Evolutionary conservation across 2,888 invertebrate species (phyloP), one percentile per base, ranked within the genome.

Genomic region (Nymphalis polychloros): DNA sequence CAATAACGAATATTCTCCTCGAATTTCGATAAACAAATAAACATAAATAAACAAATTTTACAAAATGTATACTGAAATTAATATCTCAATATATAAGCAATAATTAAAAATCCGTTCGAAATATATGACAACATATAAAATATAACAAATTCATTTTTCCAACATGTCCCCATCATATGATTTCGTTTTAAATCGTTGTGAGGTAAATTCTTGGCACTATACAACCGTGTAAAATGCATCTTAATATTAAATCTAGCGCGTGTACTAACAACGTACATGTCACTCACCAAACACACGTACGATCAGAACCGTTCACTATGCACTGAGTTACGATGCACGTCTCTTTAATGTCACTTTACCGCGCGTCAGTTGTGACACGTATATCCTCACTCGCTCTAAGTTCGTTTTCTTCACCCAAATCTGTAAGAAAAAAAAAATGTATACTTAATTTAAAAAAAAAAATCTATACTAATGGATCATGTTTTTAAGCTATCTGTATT

Each of bases 321-420:
- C 63, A 64, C 55, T 57, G 41, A 74, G 75, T 84, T 94, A 97
- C 57, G 96, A 96, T 19, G 97, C 97, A 77, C 98, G 94, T 76
- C 98, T 93, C 83, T 97, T 97, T 78, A 98, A 95, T 27, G 96
- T 95, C 82, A 97, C 95, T 92, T 97, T 98, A 20, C 98, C 98
- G 77, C 97, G 95, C 72, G 96, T 96, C 76, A 98, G 88, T 83
- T 98, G 97, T 1, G 96, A 95, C 78, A 97, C 94, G 83, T 95
- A 97, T 83, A 98, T 97, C 84, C 96, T 94, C 23, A 97, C 94
- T 88, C 98, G 96, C 73, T 95, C 95, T 41, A 88, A 76, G 73
- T 90, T 92, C 1, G 95, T 94, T 86, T 97, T 97, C 82, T 98
- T 97, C 59, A 98, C 97, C 96, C 97, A 98, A 81, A 98, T 95